Evolutionary conservation across 2,113 vertebrate species (phyloP), one percentile per base, ranked within the genome.

Genomic region (Marcusenius ussheri): DNA sequence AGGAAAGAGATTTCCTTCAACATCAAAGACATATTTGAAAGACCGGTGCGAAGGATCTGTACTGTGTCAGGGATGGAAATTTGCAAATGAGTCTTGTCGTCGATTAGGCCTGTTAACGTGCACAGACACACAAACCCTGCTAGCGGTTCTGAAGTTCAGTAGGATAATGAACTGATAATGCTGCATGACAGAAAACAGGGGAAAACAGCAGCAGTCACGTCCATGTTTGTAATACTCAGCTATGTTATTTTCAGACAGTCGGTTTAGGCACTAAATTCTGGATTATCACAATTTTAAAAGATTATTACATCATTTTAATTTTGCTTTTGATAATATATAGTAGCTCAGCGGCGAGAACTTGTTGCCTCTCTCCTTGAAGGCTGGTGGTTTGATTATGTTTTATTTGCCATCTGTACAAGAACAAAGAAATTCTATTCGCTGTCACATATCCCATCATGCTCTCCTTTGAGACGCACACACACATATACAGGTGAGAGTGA

Each of bases 1-100:
- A 13, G 46, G 21, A 50, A 39, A 53, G 85, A 13, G 24, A 5
- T 87, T 56, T 87, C 39, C 50, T 53, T 56, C 85, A 87, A 87
- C 49, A 87, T 87, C 85, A 87, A 87, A 87, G 83, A 87, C 85
- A 35, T 53, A 15, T 87, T 56, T 87, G 49, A 87, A 87, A 87
- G 50, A 39, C 47, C 5, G 47, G 31, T 35, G 17, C 50, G 1
- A 56, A 53, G 31, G 13, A 53, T 87, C 47, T 53, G 85, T 87
- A 87, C n/a, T 31, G 45, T 56, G 49, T 87, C 50, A 35, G 50
- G 35, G 85, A 19, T 39, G 50, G 85, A 53, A 87, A 87, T n/a
- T 87, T 56, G 49, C 49, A 56, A 87, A 53, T 56, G 85, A 53
- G 85, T 47, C 85, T 39, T 87, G 85, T 87, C 85, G 53, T 87